phyloP scores from a whole-genome alignment of 2,797 vertebrate species.

The Clarias platycephalus region DNA sequence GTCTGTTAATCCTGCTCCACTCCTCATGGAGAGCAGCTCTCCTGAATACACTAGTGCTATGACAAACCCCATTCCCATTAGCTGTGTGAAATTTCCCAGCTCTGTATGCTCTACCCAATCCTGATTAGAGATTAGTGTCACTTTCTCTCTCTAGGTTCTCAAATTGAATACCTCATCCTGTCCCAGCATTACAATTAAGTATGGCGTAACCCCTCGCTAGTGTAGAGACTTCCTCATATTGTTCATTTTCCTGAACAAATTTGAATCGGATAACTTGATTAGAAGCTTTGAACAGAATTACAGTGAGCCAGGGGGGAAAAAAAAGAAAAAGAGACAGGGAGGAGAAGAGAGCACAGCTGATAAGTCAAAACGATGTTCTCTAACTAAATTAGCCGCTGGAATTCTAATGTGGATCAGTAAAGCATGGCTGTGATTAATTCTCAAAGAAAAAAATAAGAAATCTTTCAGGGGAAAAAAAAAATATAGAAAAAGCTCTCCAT shows the following conservation, averaged over 20 bases:
- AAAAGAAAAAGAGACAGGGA: conserved; percentile 70
- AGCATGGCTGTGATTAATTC: conserved; percentile 75
- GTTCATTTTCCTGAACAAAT: conserved; percentile 83
- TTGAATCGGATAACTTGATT: conserved; percentile 79
- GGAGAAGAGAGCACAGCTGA: conserved; percentile 52
- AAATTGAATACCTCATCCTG: conserved; percentile 60
- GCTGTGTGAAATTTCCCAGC: conserved; percentile 65
- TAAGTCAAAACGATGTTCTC: conserved; percentile 51
- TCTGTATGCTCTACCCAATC: conserved; percentile 70
- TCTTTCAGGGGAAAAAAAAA: not conserved
- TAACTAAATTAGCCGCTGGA: conserved; percentile 51
- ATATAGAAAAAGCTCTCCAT: conserved; percentile 69
- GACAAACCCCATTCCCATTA: conserved; percentile 71
- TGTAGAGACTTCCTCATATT: conserved; percentile 75
- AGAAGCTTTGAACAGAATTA: conserved; percentile 79
- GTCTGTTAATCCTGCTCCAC: conserved; percentile 74
- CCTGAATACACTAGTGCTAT: conserved; percentile 64
- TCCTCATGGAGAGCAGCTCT: conserved; percentile 69
- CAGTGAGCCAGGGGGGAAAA: conserved; percentile 75
- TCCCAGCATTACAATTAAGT: conserved; percentile 51
- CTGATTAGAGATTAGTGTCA: conserved; percentile 76
- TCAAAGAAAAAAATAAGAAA: conserved; percentile 65
- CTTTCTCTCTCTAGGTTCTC: conserved; percentile 52
- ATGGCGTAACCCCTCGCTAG: conserved; percentile 71
- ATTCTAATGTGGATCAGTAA: conserved; percentile 74